Evolutionary conservation across 2,888 invertebrate species (phyloP).

Genomic region (Cotesia congregata): DNA sequence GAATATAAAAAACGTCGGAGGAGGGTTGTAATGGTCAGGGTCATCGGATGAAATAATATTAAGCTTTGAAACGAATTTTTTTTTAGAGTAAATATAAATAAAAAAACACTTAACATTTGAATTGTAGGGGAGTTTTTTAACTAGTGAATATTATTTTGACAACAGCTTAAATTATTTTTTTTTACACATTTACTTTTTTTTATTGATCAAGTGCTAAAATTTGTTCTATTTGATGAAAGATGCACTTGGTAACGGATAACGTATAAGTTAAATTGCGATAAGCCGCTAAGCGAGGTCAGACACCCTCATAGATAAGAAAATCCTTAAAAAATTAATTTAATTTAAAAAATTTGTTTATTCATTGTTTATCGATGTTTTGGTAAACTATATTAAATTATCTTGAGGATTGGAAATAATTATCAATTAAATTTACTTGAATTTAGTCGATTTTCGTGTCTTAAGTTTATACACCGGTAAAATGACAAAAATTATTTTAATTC

Average conservation of each 20-base stretch:
- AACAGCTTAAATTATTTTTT: too few relatives aligned
- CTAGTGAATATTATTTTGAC: too few relatives aligned
- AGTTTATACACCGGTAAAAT: background rate
- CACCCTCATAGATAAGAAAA: conserved; percentile 24
- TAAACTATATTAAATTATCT: background rate
- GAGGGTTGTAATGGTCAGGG: conserved; percentile 50
- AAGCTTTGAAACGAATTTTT: conserved; percentile 21
- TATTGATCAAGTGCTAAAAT: background rate
- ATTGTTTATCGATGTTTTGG: background rate
- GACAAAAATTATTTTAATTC: too few relatives aligned
- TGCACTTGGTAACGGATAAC: conserved; percentile 54
- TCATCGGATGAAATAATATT: conserved; percentile 43
- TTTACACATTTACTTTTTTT: background rate
- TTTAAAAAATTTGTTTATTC: conserved; percentile 10
- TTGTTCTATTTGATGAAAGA: conserved; percentile 44
- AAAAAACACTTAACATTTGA: too few relatives aligned
- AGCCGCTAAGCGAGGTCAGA: conserved; percentile 48
- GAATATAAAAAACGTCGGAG: background rate
- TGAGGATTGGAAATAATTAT: background rate
- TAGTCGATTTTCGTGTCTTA: conserved; percentile 6
- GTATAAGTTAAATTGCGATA: conserved; percentile 10
- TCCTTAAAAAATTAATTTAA: background rate
- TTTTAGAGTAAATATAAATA: background rate
- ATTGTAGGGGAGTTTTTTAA: too few relatives aligned
- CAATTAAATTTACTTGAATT: background rate